phyloP scores from a whole-genome alignment of 2,113 vertebrate genomes.

The Galemys pyrenaicus region DNA sequence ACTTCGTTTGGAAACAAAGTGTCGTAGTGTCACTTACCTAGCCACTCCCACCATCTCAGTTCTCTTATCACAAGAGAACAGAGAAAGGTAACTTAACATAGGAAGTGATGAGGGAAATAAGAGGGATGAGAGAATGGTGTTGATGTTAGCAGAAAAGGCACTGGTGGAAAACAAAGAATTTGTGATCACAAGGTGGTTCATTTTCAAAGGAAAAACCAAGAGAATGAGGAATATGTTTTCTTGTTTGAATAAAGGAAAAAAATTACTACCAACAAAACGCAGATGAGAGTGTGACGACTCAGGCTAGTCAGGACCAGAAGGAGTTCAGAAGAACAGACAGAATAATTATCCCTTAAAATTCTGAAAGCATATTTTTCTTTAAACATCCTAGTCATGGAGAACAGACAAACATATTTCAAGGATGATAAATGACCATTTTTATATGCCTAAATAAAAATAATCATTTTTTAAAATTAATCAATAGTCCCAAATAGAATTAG shows the following conservation, averaged over 20 bases:
- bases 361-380: conserved; percentile 48
- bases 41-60: background rate
- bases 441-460: conserved; percentile 45
- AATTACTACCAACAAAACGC: background rate
- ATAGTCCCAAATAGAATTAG: conserved; percentile 30
- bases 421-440: conserved; percentile 42
- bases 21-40: too few species aligned
- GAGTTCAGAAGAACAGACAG: conserved; percentile 5
- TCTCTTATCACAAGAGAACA: background rate
- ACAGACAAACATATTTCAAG: conserved; percentile 3
- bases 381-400: conserved; percentile 1
- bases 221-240: background rate
- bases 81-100: background rate
- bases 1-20: background rate
- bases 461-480: conserved; percentile 1
- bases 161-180: background rate
- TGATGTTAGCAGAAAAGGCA: background rate
- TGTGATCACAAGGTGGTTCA: background rate
- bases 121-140: background rate
- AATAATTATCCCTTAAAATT: conserved; percentile 6
- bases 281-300: background rate
- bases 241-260: conserved; percentile 25
- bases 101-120: background rate
- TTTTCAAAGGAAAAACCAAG: conserved; percentile 43
- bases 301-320: background rate